Conservation (phyloP, 2,797 vertebrate genomes). For the Platyrinchus mystaceus region DNA sequence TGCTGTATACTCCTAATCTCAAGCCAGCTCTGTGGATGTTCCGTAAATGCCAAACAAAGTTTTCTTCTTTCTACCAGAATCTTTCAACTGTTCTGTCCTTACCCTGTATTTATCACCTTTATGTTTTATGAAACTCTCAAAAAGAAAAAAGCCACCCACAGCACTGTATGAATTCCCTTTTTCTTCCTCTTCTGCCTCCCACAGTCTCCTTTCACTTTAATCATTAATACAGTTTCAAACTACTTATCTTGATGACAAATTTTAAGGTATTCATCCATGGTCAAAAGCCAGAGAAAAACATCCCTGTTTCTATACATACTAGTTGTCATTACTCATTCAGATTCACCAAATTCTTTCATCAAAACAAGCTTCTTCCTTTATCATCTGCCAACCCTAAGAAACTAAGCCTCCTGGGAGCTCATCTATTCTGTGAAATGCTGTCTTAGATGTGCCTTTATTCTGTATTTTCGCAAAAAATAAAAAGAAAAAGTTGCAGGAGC, state of each 20-base stretch:
- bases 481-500: not conserved
- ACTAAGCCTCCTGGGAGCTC: constrained; percentile 25
- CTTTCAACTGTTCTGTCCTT: not conserved
- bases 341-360: constrained; percentile 19
- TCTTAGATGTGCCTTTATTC: not conserved
- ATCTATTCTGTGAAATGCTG: constrained; percentile 41
- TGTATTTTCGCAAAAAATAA: not conserved
- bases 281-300: not conserved
- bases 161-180: not conserved
- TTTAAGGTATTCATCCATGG: not conserved
- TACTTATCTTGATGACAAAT: constrained; percentile 30
- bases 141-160: constrained; percentile 40
- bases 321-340: constrained; percentile 24
- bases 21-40: not conserved
- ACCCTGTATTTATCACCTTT: constrained; percentile 19
- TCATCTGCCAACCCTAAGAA: constrained; percentile 9
- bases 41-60: not conserved
- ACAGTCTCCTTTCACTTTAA: constrained; percentile 34
- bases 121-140: constrained; percentile 4
- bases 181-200: constrained; percentile 7
- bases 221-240: constrained; percentile 36
- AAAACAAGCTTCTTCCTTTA: constrained; percentile 40
- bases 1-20: not conserved
- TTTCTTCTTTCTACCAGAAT: not conserved
- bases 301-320: not conserved